phyloP scores from a whole-genome alignment of 2,113 vertebrate genomes.

The Ariopsis seemanni region DNA sequence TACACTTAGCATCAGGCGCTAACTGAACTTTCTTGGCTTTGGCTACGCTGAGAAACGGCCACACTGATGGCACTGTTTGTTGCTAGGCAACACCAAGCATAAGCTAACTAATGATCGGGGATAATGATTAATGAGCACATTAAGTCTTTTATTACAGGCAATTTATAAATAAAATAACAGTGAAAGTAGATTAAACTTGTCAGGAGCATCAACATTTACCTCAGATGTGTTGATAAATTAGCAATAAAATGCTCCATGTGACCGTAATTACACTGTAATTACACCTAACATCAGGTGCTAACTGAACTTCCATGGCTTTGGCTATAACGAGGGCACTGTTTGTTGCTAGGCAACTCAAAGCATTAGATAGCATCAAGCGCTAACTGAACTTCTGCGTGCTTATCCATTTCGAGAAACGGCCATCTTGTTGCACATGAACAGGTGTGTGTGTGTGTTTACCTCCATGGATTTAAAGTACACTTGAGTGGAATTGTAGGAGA shows the following conservation, averaged over 20 bases:
- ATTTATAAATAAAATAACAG: background rate
- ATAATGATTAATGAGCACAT: background rate
- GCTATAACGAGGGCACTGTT: background rate
- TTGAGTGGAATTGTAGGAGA: slow-evolving; percentile 35
- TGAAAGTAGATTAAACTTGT: background rate
- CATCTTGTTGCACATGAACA: background rate
- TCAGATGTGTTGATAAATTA: background rate
- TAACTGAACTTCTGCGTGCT: background rate
- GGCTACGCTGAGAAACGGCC: background rate
- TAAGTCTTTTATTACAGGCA: background rate
- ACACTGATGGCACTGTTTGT: background rate
- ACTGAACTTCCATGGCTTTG: background rate
- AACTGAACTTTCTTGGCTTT: too few species aligned
- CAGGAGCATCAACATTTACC: background rate
- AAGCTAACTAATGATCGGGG: background rate
- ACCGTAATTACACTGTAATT: background rate
- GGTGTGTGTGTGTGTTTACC: background rate
- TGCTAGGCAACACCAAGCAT: background rate
- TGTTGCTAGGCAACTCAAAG: slow-evolving; percentile 12
- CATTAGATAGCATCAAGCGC: background rate
- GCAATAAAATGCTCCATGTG: background rate
- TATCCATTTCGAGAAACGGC: background rate
- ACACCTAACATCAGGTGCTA: background rate
- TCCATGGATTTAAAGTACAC: background rate
- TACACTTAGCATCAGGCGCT: too few species aligned